phyloP scores from a whole-genome alignment of 2,113 vertebrate genomes.

The Gracilinanus agilis region DNA sequence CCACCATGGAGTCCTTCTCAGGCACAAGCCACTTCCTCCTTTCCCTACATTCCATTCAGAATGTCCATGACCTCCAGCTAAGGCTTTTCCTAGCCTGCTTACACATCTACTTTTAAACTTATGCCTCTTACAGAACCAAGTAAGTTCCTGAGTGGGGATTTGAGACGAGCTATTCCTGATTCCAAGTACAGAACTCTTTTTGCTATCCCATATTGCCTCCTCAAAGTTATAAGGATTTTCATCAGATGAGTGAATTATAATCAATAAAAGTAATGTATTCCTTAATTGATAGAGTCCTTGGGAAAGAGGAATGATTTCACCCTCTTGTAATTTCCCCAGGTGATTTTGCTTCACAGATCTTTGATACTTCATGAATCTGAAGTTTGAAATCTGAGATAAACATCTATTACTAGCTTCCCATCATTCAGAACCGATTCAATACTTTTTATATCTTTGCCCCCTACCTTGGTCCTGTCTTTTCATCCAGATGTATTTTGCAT shows the following conservation, averaged over 20 bases:
- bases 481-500: slow-evolving; percentile 89
- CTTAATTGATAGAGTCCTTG: neutral
- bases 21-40: too few relatives aligned
- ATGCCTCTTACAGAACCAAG: neutral
- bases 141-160: neutral
- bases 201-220: neutral
- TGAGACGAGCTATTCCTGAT: neutral
- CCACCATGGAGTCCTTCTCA: too few relatives aligned
- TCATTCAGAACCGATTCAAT: neutral
- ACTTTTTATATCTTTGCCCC: neutral
- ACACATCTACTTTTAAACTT: too few relatives aligned
- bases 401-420: neutral
- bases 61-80: too few relatives aligned
- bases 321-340: neutral
- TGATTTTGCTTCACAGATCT: neutral
- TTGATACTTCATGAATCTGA: slow-evolving; percentile 38
- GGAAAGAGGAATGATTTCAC: neutral
- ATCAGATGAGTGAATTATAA: neutral
- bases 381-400: neutral
- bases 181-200: neutral
- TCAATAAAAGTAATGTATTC: neutral
- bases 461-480: slow-evolving; percentile 92
- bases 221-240: neutral
- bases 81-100: too few relatives aligned
- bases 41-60: too few relatives aligned